Conservation (phyloP, 2,888 invertebrate genomes). For the Ectemnius lituratus region DNA sequence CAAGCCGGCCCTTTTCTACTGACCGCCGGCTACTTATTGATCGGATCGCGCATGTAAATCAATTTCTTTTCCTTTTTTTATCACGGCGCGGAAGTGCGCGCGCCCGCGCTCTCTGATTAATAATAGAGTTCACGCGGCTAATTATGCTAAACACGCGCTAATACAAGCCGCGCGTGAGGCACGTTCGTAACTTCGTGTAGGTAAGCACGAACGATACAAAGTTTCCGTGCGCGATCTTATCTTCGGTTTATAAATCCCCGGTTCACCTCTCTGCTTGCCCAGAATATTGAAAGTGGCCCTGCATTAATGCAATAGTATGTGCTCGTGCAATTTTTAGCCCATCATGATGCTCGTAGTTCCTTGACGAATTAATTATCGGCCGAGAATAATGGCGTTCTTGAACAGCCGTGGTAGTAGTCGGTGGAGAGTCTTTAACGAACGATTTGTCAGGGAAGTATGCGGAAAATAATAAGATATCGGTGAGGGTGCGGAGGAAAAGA, state of each 20-base stretch:
- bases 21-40: background rate
- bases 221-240: background rate
- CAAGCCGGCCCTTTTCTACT: background rate
- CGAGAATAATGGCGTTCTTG: no score
- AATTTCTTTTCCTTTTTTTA: conserved; percentile 9
- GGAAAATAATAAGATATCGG: conserved; percentile 56
- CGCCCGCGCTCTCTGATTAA: conserved; percentile 27
- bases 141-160: conserved; percentile 32
- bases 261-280: background rate
- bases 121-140: conserved; percentile 15
- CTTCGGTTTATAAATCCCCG: no score
- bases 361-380: no score
- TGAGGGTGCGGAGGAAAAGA: conserved; percentile 1
- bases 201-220: background rate
- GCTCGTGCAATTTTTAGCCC: no score
- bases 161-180: background rate
- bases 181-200: background rate
- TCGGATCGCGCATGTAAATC: conserved; percentile 23
- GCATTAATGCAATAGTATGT: no score
- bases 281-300: background rate
- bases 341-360: no score
- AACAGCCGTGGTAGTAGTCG: no score
- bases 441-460: background rate
- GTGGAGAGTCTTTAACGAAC: no score
- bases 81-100: background rate